Conservation (phyloP, 1,140 invertebrate genomes). For the Phymastichus coffea region DNA sequence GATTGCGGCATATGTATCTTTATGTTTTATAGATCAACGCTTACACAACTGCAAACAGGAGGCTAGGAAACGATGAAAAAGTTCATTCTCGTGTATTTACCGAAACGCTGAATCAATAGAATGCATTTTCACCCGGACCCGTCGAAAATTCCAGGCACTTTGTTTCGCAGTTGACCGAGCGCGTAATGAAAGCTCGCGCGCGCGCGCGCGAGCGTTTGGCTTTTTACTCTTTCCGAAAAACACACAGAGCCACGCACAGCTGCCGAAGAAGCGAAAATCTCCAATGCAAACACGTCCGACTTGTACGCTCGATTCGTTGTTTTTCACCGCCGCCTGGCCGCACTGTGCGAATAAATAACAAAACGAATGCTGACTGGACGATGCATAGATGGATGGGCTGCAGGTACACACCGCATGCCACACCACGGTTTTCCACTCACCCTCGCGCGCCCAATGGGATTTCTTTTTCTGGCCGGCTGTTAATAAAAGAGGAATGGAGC, state of each 20-base stretch:
- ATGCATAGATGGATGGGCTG: too few relatives aligned
- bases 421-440: background rate
- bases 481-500: slow-evolving; percentile 14
- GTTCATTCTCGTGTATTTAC: background rate
- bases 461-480: background rate
- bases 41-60: too few relatives aligned
- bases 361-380: background rate
- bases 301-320: background rate
- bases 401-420: too few relatives aligned
- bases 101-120: background rate
- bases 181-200: background rate
- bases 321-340: too few relatives aligned
- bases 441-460: background rate
- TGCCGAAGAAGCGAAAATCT: slow-evolving; percentile 9
- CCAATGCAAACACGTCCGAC: slow-evolving; percentile 6
- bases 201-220: too few relatives aligned
- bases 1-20: too few relatives aligned
- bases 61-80: background rate
- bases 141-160: background rate
- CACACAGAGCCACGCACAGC: background rate
- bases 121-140: too few relatives aligned
- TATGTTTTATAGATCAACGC: too few relatives aligned
- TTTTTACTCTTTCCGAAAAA: slow-evolving; percentile 3
- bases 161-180: background rate
- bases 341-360: slow-evolving; percentile 25